phyloP scores from a whole-genome alignment of 2,113 vertebrate genomes.

The Onychostoma macrolepis region DNA sequence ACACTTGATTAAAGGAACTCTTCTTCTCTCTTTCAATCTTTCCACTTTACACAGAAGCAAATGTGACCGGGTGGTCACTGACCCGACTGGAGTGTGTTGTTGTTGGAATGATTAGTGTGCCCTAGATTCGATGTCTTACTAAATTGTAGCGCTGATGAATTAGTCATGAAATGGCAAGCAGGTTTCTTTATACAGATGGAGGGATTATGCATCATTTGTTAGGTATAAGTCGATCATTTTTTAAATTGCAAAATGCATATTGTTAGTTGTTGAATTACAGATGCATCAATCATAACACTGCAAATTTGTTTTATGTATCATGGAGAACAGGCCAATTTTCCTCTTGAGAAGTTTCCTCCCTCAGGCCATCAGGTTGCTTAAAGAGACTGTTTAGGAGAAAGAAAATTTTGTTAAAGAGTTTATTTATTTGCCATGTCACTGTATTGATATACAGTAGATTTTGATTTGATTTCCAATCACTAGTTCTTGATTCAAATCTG shows the following conservation, averaged over 20 bases:
- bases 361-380: background rate
- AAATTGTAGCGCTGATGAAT: constrained; percentile 1
- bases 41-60: background rate
- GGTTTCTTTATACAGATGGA: constrained; percentile 31
- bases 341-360: background rate
- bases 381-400: background rate
- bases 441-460: background rate
- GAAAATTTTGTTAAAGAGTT: background rate
- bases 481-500: background rate
- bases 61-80: background rate
- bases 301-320: background rate
- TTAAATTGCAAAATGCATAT: constrained; percentile 28
- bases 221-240: constrained; percentile 21
- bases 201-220: constrained; percentile 24
- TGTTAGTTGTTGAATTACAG: constrained; percentile 5
- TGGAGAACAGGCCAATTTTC: background rate
- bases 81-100: background rate
- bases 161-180: background rate
- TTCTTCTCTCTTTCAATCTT: background rate
- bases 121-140: background rate
- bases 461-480: background rate
- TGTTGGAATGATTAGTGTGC: constrained; percentile 12
- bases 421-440: background rate
- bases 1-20: constrained; percentile 24
- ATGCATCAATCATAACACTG: constrained; percentile 20